A percentile compares a stretch with the other conserved stretches of the same genome.
These are phyloP conservation scores for Halcyon smyrnensis DNA, from an alignment of 2,797 vertebrate genomes.

Conservation along the genomic window DNA sequence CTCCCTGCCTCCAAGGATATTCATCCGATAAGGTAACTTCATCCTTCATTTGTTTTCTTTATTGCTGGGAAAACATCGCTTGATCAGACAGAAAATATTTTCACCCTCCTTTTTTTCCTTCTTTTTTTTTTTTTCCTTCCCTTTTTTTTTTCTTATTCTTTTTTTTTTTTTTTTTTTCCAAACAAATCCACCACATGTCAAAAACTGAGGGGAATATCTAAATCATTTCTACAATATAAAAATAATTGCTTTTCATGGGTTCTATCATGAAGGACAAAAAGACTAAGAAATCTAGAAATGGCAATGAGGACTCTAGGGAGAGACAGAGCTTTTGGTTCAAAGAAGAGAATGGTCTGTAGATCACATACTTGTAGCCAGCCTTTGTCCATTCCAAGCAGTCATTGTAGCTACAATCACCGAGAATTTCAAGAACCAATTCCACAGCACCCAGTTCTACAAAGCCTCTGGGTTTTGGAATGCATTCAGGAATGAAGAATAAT, in stretches of 20 bases:
- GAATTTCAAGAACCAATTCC: not conserved
- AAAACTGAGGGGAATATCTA: not conserved
- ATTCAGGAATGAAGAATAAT: not conserved
- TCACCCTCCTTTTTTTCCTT: not conserved
- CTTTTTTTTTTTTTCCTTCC: rapidly evolving
- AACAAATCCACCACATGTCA: not conserved
- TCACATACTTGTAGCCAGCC: not conserved
- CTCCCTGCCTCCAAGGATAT: not conserved
- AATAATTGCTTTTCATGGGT: not conserved
- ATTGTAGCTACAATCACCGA: not conserved
- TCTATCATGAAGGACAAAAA: not conserved
- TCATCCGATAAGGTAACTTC: conserved; percentile 57
- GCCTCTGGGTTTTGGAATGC: not conserved
- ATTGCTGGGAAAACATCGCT: conserved; percentile 41
- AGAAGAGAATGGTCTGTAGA: not conserved
- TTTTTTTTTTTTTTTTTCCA: not conserved
- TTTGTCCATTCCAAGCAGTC: not conserved
- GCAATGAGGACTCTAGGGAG: not conserved
- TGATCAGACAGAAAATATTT: not conserved
- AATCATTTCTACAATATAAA: not conserved
- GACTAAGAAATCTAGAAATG: not conserved
- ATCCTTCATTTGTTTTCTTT: conserved; percentile 64
- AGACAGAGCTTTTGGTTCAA: not conserved
- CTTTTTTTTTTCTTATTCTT: not conserved
- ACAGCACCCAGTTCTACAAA: not conserved